Conservation (phyloP, 2,888 invertebrate species). For the Clusia tigrina region DNA sequence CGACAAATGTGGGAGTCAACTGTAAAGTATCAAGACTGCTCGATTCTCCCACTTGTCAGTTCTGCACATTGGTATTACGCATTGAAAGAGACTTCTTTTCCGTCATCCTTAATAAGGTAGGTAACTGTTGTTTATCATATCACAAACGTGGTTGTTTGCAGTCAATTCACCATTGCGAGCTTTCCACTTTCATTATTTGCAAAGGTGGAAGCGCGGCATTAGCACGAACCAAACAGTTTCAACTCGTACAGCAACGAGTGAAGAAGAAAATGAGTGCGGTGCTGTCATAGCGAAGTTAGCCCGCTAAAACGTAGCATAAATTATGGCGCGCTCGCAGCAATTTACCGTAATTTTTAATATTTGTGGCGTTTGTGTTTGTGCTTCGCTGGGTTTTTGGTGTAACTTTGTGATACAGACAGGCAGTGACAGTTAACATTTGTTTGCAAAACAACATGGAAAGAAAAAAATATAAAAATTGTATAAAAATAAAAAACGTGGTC, state of each 20-base stretch:
- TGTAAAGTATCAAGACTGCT: no score
- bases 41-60: no score
- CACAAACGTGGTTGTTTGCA: no score
- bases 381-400: not conserved
- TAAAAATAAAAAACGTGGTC: conserved; percentile 29
- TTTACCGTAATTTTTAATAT: not conserved
- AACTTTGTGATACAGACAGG: conserved; percentile 43
- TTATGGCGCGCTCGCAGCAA: conserved; percentile 50
- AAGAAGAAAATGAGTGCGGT: conserved; percentile 40
- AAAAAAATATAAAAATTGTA: conserved; percentile 10
- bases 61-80: no score
- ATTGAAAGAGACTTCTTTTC: no score
- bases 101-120: no score
- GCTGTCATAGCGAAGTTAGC: conserved; percentile 6
- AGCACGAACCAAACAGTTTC: no score
- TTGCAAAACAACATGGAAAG: conserved; percentile 15
- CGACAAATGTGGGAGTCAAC: no score
- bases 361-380: conserved; percentile 17
- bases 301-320: conserved; percentile 33
- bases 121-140: no score
- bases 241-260: conserved; percentile 52
- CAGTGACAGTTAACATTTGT: conserved; percentile 50
- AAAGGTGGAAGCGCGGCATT: no score
- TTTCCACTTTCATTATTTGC: no score
- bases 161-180: no score